Base-by-base conservation (phyloP, 2,797 vertebrate genomes). In the Podarcis siculus region DNA sequence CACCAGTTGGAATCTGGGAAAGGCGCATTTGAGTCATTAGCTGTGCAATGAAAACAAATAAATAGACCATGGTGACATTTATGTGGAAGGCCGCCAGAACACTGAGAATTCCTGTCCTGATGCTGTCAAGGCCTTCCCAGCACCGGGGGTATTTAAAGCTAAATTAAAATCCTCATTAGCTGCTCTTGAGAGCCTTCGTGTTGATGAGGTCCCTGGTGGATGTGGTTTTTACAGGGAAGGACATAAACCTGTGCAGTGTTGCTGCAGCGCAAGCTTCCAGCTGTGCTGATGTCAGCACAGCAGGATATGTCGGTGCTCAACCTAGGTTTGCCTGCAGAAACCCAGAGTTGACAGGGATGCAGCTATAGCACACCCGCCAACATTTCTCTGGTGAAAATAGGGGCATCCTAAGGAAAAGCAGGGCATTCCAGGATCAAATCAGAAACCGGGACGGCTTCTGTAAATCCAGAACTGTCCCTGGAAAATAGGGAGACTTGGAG, bases 61-160 rank as follows among this genome's bases (percentile, higher is more conserved):
- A 95, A 95, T 90, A 92, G 0, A 39, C 89, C 21, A 58, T 87
- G 13, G 87, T 95, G 95, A 94, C 94, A 95, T 95, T 95, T 95
- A 94, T 85, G 90, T 91, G 91, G 92, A 95, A 91, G 93, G 89
- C 92, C 87, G 1, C 92, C 94, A 95, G 94, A 92, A 91, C 93
- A 87, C 91, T 1, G 79, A 94, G 91, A 87, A 88, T 94, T 92
- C 91, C 91, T 90, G 2, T 81, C 84, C 92, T 87, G 93, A 93
- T 94, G 93, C 93, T 2, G 64, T 94, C 95, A 94, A 95, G 93
- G 89, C 88, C 90, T 93, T 85, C 89, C 91, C 91, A 94, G 94
- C 91, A 93, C 90, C 82, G 69, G 87, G 91, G 90, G 95, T 82
- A 92, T 82, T 94, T 94, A 95, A 93, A 89, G 76, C 90, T 92